A percentile compares a stretch with the other conserved stretches of the same genome.
Conservation (phyloP, 1,140 invertebrate genomes). For the Globodera ellingtonae region DNA sequence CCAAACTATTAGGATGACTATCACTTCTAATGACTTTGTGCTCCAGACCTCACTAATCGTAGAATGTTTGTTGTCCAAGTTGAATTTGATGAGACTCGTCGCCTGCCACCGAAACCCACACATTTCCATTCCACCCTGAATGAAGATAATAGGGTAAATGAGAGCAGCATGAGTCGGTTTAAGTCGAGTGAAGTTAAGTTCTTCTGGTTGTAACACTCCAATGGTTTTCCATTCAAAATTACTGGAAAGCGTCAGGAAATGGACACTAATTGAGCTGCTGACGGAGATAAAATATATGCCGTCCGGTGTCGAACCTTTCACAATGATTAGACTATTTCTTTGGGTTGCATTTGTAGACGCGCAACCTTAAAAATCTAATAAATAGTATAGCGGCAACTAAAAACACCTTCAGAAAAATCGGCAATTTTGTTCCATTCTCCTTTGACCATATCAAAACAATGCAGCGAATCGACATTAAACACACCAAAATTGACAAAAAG, state of each 20-base stretch:
- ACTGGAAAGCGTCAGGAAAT: too few species aligned
- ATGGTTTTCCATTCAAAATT: not conserved
- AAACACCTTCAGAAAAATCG: not conserved
- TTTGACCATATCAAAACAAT: conserved; percentile 9
- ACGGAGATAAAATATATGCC: too few species aligned
- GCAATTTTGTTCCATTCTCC: conserved; percentile 16
- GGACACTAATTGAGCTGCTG: too few species aligned
- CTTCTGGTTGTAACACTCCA: conserved; percentile 1
- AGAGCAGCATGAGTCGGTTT: conserved; percentile 16
- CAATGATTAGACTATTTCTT: too few species aligned
- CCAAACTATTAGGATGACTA: conserved; percentile 5
- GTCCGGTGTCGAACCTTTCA: too few species aligned
- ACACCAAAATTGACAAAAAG: conserved; percentile 22
- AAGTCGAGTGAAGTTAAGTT: conserved; percentile 6
- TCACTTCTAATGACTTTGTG: not conserved
- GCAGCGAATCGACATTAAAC: conserved; percentile 1
- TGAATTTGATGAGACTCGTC: conserved; percentile 3
- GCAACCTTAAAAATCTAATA: too few species aligned
- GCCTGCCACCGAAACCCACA: conserved; percentile 27
- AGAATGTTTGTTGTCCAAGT: not conserved
- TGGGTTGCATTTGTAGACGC: too few species aligned
- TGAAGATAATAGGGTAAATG: not conserved
- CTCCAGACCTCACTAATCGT: too few species aligned
- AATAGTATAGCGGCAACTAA: too few species aligned
- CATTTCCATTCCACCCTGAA: conserved; percentile 14